These are phyloP conservation scores for Thomomys bottae DNA, from an alignment of 2,113 vertebrate genomes.

Conservation along the genomic window DNA sequence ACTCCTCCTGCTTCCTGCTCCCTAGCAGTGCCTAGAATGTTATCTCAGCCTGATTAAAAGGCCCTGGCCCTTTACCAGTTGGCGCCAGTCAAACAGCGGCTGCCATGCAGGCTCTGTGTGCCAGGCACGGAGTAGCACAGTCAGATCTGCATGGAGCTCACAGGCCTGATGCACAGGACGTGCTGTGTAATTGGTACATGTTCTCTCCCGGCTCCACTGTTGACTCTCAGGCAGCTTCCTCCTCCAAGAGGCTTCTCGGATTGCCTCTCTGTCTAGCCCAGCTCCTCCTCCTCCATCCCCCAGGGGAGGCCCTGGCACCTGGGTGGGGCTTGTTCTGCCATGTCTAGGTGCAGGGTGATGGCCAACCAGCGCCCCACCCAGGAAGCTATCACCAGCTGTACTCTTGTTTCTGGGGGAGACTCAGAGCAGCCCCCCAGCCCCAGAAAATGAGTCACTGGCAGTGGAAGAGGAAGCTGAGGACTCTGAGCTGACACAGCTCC, in stretches of 20 bases:
- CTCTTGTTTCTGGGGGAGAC: no score
- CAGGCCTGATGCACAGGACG: not conserved
- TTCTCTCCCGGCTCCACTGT: not conserved
- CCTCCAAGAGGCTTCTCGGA: not conserved
- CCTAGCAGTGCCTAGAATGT: rapidly evolving
- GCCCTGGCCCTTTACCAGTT: not conserved
- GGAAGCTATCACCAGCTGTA: no score
- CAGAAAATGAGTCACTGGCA: no score
- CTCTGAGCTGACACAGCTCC: no score
- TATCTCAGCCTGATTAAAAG: not conserved
- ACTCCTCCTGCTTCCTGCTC: no score
- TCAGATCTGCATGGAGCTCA: not conserved
- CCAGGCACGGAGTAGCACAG: not conserved
- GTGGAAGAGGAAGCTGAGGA: no score
- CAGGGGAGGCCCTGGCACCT: rapidly evolving
- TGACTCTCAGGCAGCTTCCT: not conserved
- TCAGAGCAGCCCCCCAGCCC: no score
- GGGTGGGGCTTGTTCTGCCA: no score
- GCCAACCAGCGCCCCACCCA: no score
- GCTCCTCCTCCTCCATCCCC: not conserved
- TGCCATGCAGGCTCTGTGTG: not conserved
- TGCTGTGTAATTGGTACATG: not conserved
- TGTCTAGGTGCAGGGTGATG: no score
- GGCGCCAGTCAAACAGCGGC: not conserved
- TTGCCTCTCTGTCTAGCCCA: not conserved